Evolutionary conservation across 2,113 vertebrate genomes (phyloP).

Genomic region (Grallaria varia): DNA sequence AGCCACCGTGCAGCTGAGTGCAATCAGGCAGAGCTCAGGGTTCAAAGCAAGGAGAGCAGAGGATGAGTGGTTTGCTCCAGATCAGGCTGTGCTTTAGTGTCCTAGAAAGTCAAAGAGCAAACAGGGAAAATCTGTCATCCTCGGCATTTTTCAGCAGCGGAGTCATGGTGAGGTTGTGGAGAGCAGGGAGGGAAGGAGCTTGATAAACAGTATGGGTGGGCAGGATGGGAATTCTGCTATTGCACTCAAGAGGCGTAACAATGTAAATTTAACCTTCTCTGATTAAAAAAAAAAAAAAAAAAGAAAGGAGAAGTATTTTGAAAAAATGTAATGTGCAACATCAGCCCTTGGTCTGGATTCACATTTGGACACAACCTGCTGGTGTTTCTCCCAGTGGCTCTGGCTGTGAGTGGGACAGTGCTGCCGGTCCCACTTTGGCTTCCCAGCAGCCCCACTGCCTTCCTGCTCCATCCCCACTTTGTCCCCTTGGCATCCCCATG

Average conservation of each 20-base stretch:
- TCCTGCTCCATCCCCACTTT: neutral
- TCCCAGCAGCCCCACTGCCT: neutral
- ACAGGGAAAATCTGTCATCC: neutral
- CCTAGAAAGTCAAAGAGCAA: constrained; percentile 46
- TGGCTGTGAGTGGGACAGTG: neutral
- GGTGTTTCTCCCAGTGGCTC: neutral
- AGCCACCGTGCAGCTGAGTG: constrained; percentile 1
- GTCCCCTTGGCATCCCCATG: rapidly evolving
- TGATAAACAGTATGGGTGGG: neutral
- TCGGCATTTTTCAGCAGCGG: neutral
- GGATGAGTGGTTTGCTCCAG: neutral
- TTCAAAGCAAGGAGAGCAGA: constrained; percentile 18
- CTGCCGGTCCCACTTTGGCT: neutral
- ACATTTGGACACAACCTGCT: rapidly evolving
- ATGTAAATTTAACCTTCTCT: neutral
- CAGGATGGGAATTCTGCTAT: neutral
- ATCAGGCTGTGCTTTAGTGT: neutral
- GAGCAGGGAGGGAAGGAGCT: neutral
- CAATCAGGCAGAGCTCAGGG: constrained; percentile 5
- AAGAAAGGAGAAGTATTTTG: neutral
- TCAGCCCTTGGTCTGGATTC: neutral
- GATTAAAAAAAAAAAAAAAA: neutral
- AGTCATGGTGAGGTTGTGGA: neutral
- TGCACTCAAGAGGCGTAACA: neutral
- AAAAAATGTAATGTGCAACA: neutral